A percentile compares a stretch with the other conserved stretches of the same genome.
Conservation (phyloP, 2,797 vertebrate species). For the Remorina albescens region DNA sequence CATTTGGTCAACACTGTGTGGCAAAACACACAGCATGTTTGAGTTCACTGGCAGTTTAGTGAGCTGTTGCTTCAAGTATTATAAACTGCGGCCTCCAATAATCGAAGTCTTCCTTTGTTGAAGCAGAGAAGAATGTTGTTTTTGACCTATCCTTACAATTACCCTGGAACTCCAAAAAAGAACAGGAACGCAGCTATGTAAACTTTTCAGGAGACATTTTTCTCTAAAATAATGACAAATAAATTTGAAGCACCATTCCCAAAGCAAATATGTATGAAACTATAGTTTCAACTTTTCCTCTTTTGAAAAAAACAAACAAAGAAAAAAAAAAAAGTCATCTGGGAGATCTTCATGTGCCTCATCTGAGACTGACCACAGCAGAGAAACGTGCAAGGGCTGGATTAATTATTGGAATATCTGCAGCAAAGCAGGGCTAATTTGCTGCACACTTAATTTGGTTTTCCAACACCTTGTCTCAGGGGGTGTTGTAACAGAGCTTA, state of each 20-base stretch:
- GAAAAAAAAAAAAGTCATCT: slow-evolving; percentile 22
- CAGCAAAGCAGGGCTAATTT: slow-evolving; percentile 74
- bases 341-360: slow-evolving; percentile 34
- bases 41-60: slow-evolving; percentile 51
- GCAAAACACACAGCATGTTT: slow-evolving; percentile 36
- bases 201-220: slow-evolving; percentile 53
- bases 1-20: slow-evolving; percentile 35
- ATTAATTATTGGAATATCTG: slow-evolving; percentile 76
- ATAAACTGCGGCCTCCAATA: slow-evolving; percentile 40
- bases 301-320: slow-evolving; percentile 14
- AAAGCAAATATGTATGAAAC: slow-evolving; percentile 38
- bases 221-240: slow-evolving; percentile 44
- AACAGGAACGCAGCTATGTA: slow-evolving; percentile 64
- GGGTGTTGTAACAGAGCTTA: slow-evolving; percentile 70
- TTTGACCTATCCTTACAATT: slow-evolving; percentile 60
- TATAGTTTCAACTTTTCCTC: slow-evolving; percentile 28
- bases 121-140: slow-evolving; percentile 61
- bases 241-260: slow-evolving; percentile 22
- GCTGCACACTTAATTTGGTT: slow-evolving; percentile 78
- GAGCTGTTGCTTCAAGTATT: slow-evolving; percentile 41
- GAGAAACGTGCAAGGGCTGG: slow-evolving; percentile 61
- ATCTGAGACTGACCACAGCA: slow-evolving; percentile 50
- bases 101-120: slow-evolving; percentile 50
- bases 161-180: slow-evolving; percentile 51
- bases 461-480: slow-evolving; percentile 70